Conservation (phyloP, 1,140 invertebrate species). For the Teleopsis dalmanni region DNA sequence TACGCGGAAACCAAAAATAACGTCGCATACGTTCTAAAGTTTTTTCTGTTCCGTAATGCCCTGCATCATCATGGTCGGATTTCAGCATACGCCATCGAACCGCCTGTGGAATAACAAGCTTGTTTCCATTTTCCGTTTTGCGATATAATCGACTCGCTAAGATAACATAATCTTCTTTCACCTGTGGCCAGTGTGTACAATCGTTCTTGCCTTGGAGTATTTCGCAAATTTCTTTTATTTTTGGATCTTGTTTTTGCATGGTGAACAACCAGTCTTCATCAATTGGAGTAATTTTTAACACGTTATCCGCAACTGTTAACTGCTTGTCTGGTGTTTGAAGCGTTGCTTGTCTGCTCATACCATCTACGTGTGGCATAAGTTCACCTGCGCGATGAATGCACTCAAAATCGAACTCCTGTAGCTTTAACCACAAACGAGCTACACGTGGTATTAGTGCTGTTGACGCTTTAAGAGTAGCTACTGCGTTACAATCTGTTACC, state of each 20-base stretch:
- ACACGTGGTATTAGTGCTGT: slow-evolving; percentile 12
- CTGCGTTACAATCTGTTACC: slow-evolving; percentile 32
- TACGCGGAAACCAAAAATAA: slow-evolving; percentile 25
- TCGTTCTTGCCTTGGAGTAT: not conserved
- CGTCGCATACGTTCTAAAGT: slow-evolving; percentile 13
- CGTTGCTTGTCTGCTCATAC: not conserved
- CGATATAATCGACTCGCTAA: not conserved
- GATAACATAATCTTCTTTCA: not conserved
- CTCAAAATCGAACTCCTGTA: not conserved
- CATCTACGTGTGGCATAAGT: slow-evolving; percentile 1
- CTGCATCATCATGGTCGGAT: slow-evolving; percentile 3
- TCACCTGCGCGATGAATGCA: not conserved
- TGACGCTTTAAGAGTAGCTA: slow-evolving; percentile 27
- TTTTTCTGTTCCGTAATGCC: slow-evolving; percentile 6
- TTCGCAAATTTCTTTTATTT: not conserved
- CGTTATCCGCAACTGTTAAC: not conserved
- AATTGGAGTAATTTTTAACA: not conserved
- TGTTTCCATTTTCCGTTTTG: not conserved
- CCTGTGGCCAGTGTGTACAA: not conserved
- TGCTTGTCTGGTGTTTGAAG: not conserved
- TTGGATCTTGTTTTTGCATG: slow-evolving; percentile 4
- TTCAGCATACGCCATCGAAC: slow-evolving; percentile 6
- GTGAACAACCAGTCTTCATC: slow-evolving; percentile 4
- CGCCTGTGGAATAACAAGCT: slow-evolving; percentile 5
- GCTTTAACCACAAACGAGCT: not conserved